Evolutionary conservation across 30 jellyfish, hydroid and myxozoan genomes (phyloP), one percentile per base, ranked within the genome.

Genomic region (Hydractinia echinata): DNA sequence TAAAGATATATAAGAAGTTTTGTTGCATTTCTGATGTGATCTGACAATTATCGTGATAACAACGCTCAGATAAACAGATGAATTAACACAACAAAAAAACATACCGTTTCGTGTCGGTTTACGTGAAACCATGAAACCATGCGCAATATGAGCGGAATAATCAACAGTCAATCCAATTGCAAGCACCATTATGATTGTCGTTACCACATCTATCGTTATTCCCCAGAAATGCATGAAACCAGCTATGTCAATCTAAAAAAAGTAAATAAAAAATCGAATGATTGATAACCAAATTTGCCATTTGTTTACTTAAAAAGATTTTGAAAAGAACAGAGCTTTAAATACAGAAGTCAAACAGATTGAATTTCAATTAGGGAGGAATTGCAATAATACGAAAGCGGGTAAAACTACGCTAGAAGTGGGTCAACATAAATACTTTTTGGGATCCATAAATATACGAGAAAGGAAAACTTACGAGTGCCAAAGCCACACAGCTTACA

Each of bases 81-180:
- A 30, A 30, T 30, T 30, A 30, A 30, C 44, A 30, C 44, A 30
- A 30, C 44, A 30, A 30, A 30, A 30, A 30, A 30, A 83, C 51
- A 6, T 69, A 84, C 94, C 94, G 54, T 85, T 84, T 13, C 89
- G 78, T 51, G 69, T 51, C 49, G 73, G 16, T 69, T 64, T 53
- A 5, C 85, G 48, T n/a, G 95, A 79, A 18, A 85, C 78, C 95
- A 85, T 85, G 54, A 78, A 85, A 5, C 90, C 89, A 78, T 85
- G 95, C 64, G 91, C 95, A 79, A 85, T 67, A 49, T 85, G 95
- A 16, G 85, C 95, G 5, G 95, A 79, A 60, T 85, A 85, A 73
- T 85, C 95, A 70, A 85, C 81, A 66, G 85, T 76, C 73, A 85
- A 82, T 19, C 95, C 95, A 78, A 85, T 68, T 30, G 95, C 88